Conservation (phyloP, 2,888 invertebrate species). For the Hedychridium roseum region DNA sequence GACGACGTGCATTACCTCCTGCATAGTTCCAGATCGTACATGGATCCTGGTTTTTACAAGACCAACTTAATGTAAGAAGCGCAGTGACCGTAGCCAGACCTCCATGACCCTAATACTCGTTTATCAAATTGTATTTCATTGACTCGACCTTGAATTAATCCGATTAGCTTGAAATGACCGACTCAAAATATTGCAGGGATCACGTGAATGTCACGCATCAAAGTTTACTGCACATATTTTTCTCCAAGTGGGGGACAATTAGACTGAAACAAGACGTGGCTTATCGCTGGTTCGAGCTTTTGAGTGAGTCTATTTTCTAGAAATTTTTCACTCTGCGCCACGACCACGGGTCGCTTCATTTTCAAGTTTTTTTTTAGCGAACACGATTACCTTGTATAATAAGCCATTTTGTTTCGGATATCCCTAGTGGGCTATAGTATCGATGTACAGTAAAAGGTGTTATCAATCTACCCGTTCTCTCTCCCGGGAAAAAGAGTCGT, state of each 20-base stretch:
- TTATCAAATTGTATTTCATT: no score
- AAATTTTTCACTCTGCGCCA: no score
- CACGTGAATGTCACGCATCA: slow-evolving; percentile 37
- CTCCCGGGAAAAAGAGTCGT: not conserved
- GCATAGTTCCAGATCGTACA: slow-evolving; percentile 16
- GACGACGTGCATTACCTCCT: slow-evolving; percentile 41
- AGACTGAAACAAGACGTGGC: slow-evolving; percentile 53
- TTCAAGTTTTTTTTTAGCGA: not conserved
- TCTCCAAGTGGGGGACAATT: slow-evolving; percentile 45
- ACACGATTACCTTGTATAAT: not conserved
- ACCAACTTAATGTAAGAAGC: slow-evolving; percentile 39
- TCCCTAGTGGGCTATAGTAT: no score
- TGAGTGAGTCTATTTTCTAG: slow-evolving; percentile 53
- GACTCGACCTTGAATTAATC: no score
- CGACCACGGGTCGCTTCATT: not conserved
- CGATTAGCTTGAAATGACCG: no score
- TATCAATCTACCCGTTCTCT: not conserved
- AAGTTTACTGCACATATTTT: slow-evolving; percentile 54
- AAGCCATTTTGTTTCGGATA: no score
- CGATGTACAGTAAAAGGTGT: not conserved
- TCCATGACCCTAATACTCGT: no score
- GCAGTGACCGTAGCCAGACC: no score
- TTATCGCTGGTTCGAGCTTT: slow-evolving; percentile 57
- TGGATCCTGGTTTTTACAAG: slow-evolving; percentile 21
- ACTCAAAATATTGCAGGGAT: slow-evolving; percentile 36